Conservation (phyloP, 2,888 invertebrate species). For the Ochropleura plecta region DNA sequence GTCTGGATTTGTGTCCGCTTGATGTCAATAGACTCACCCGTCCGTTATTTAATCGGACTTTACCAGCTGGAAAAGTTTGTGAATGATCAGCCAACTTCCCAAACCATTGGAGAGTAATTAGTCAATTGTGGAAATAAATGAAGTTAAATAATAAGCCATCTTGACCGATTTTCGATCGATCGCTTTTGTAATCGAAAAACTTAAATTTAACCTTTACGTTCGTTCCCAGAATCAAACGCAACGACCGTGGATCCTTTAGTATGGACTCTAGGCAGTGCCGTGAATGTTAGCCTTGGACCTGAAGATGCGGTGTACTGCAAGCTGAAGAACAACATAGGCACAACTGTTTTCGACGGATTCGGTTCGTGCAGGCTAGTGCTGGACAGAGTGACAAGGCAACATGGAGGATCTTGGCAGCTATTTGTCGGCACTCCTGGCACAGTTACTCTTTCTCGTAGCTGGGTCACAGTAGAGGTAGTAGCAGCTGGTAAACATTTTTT, state of each 20-base stretch:
- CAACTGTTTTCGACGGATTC: conserved; percentile 75
- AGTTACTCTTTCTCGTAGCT: conserved; percentile 68
- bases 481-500: conserved; percentile 9
- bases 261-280: conserved; percentile 66
- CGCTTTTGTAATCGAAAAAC: too few relatives aligned
- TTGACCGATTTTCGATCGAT: too few relatives aligned
- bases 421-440: conserved; percentile 71
- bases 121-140: too few relatives aligned
- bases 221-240: conserved; percentile 14
- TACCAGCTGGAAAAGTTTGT: background rate
- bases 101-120: too few relatives aligned
- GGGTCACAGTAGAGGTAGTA: conserved; percentile 71
- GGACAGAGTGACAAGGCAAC: conserved; percentile 70
- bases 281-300: conserved; percentile 75
- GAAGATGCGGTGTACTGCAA: conserved; percentile 79
- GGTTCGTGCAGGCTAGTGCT: conserved; percentile 77
- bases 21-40: too few relatives aligned
- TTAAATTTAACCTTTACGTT: background rate
- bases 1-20: too few relatives aligned
- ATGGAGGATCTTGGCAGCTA: conserved; percentile 78
- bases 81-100: too few relatives aligned
- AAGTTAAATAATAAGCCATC: too few relatives aligned
- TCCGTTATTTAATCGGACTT: too few relatives aligned
- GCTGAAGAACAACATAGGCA: conserved; percentile 69
- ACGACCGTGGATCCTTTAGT: background rate